A percentile compares a stretch with the other conserved stretches of the same genome.
phyloP scores from a whole-genome alignment of 1,140 invertebrate species.

The Penaeus japonicus region DNA sequence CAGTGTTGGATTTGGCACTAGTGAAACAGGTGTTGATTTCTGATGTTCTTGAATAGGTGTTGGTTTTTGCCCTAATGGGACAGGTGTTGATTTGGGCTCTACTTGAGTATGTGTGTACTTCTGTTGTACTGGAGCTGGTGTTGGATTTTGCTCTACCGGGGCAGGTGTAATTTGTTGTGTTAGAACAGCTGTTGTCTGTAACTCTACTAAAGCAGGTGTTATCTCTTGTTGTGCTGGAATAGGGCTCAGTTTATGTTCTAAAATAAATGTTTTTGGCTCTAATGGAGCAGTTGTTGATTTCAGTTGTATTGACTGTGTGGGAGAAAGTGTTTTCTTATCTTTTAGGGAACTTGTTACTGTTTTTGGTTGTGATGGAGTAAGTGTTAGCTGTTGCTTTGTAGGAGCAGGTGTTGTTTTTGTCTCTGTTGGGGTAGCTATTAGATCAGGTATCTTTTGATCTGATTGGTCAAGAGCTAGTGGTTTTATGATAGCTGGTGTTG shows the following conservation, averaged over 20 bases:
- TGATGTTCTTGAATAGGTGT: neutral
- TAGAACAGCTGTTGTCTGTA: slow-evolving; percentile 17
- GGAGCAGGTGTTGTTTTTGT: neutral
- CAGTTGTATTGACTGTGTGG: slow-evolving; percentile 2
- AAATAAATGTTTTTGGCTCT: neutral
- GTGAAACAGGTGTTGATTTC: neutral
- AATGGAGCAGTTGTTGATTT: neutral
- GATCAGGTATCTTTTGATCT: too few species aligned
- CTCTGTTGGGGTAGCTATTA: too few species aligned
- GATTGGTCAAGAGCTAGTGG: neutral
- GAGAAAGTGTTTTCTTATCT: too few species aligned
- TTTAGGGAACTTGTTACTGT: neutral
- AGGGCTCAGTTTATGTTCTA: neutral
- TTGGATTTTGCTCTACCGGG: neutral
- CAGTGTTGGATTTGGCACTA: too few species aligned
- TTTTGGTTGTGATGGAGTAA: neutral
- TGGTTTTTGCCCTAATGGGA: neutral
- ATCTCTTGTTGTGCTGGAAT: neutral
- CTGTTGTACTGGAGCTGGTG: neutral
- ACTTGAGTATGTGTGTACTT: neutral
- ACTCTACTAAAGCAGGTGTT: neutral
- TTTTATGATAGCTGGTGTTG: slow-evolving; percentile 10
- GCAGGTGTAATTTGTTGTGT: neutral
- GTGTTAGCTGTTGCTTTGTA: neutral
- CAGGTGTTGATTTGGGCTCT: neutral